Conservation (phyloP, 92 coral and sea anemone species). For the Bergia sp. region DNA sequence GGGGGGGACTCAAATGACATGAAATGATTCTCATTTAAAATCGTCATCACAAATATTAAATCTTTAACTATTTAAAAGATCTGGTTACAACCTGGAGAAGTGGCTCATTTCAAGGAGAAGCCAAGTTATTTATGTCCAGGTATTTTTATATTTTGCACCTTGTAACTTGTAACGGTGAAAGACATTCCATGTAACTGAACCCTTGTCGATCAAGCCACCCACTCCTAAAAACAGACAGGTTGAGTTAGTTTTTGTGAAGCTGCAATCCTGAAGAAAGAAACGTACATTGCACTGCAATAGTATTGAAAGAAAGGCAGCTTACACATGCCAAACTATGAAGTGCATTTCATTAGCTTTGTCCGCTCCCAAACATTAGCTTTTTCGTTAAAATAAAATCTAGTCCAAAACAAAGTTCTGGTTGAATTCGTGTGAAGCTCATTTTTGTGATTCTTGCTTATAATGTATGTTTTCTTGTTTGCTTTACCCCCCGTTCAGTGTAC, state of each 20-base stretch:
- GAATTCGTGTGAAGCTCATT: background rate
- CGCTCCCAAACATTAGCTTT: too few relatives aligned
- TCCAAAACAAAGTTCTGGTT: background rate
- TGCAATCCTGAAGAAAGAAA: too few relatives aligned
- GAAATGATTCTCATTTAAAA: too few relatives aligned
- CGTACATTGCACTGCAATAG: too few relatives aligned
- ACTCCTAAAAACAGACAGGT: too few relatives aligned
- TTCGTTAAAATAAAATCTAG: background rate
- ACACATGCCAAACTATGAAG: too few relatives aligned
- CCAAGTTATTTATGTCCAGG: conserved; percentile 90
- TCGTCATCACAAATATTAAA: background rate
- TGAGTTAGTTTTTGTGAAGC: too few relatives aligned
- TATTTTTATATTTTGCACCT: conserved; percentile 24
- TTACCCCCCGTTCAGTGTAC: conserved; percentile 67
- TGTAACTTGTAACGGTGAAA: background rate
- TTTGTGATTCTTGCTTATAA: background rate
- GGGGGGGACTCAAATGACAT: too few relatives aligned
- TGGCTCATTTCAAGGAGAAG: conserved; percentile 61
- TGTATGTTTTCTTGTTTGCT: too few relatives aligned
- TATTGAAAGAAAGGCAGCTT: too few relatives aligned
- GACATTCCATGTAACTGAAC: too few relatives aligned
- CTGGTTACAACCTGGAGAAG: conserved; percentile 88
- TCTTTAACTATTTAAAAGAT: conserved; percentile 64
- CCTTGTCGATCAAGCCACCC: too few relatives aligned
- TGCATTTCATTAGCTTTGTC: background rate